Conservation (phyloP, 2,113 vertebrate genomes). For the Myanophis thanlyinensis region DNA sequence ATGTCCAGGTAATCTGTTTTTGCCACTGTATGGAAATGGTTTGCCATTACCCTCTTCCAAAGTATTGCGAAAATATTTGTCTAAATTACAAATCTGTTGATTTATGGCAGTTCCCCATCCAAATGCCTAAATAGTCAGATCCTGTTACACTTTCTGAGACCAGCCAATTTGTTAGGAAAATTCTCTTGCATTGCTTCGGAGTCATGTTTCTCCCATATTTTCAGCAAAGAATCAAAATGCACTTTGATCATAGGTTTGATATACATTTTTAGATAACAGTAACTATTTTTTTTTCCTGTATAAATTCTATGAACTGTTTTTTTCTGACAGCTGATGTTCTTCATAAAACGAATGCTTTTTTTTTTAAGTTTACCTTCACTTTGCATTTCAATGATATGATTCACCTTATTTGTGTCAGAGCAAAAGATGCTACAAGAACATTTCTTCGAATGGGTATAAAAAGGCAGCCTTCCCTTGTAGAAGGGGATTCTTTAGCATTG, state of each 20-base stretch:
- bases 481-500: slow-evolving; percentile 17
- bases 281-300: neutral
- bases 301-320: neutral
- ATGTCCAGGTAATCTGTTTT: neutral
- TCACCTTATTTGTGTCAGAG: neutral
- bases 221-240: slow-evolving; percentile 11
- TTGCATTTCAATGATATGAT: neutral
- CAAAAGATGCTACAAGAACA: neutral
- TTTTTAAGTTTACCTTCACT: neutral
- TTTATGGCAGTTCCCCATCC: neutral
- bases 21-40: neutral
- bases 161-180: neutral
- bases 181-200: neutral
- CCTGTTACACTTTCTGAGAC: neutral
- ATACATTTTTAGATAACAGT: neutral
- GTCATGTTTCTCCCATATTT: neutral
- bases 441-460: neutral
- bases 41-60: neutral
- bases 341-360: slow-evolving; percentile 10
- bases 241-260: neutral
- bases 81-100: neutral
- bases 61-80: neutral
- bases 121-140: neutral
- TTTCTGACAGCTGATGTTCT: neutral
- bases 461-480: slow-evolving; percentile 8